These are phyloP conservation scores for Trichonephila inaurata DNA, from an alignment of 1,140 invertebrate genomes.

Conservation along the genomic window DNA sequence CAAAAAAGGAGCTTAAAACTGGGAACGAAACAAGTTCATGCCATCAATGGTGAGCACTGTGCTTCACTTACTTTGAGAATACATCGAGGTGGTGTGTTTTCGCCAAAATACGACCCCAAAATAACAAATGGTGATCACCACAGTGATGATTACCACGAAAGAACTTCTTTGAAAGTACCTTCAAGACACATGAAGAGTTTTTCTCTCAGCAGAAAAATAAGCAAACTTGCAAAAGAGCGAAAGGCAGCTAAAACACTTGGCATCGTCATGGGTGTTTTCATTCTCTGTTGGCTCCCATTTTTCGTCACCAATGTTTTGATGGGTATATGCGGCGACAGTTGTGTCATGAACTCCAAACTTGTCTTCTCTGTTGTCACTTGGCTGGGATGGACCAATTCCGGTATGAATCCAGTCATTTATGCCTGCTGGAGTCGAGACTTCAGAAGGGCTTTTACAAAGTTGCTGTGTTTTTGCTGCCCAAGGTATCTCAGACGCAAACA, in stretches of 20 bases:
- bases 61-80: slow-evolving; percentile 87
- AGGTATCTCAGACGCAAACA: slow-evolving; percentile 36
- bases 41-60: slow-evolving; percentile 62
- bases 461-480: slow-evolving; percentile 78
- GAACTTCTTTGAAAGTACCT: slow-evolving; percentile 49
- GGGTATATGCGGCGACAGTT: slow-evolving; percentile 90
- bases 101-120: slow-evolving; percentile 58
- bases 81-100: slow-evolving; percentile 87
- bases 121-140: slow-evolving; percentile 34
- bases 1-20: slow-evolving; percentile 93
- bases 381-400: slow-evolving; percentile 99
- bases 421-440: slow-evolving; percentile 98
- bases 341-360: slow-evolving; percentile 92
- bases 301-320: slow-evolving; percentile 90
- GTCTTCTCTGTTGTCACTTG: slow-evolving; percentile 95
- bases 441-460: slow-evolving; percentile 84
- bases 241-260: slow-evolving; percentile 85
- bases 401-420: slow-evolving; percentile 99
- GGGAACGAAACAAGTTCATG: slow-evolving; percentile 84
- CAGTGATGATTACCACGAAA: slow-evolving; percentile 45
- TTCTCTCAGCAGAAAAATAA: slow-evolving; percentile 92
- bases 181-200: slow-evolving; percentile 82
- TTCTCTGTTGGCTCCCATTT: slow-evolving; percentile 77
- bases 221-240: slow-evolving; percentile 86
- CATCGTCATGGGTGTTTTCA: slow-evolving; percentile 80